phyloP scores from a whole-genome alignment of 2,113 vertebrate genomes.

The Camelus dromedarius region DNA sequence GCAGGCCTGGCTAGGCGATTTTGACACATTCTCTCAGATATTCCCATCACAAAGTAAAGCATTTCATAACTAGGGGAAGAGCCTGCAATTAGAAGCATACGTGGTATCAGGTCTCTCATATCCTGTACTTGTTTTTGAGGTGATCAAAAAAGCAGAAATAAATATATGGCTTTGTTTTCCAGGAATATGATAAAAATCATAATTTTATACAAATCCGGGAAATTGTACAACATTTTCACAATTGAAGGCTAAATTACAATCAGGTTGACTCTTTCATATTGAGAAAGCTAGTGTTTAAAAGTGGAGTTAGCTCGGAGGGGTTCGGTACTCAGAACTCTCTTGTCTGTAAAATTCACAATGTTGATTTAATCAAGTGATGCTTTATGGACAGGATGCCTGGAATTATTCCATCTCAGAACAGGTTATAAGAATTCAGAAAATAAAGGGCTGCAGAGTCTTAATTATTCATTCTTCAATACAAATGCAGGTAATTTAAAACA shows the following conservation, averaged over 20 bases:
- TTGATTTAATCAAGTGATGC: background rate
- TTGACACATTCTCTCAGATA: background rate
- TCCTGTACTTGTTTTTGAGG: background rate
- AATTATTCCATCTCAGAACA: background rate
- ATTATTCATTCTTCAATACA: background rate
- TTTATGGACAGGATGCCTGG: background rate
- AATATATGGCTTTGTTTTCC: background rate
- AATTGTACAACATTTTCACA: background rate
- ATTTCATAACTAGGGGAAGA: background rate
- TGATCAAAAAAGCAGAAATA: background rate
- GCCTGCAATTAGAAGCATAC: background rate
- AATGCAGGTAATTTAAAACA: background rate
- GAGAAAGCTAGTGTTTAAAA: background rate
- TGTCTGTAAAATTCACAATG: background rate
- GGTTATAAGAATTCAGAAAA: slow-evolving; percentile 37
- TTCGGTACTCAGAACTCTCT: background rate
- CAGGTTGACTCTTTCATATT: background rate
- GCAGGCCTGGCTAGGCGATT: background rate
- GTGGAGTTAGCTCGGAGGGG: background rate
- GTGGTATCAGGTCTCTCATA: background rate
- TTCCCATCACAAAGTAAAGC: background rate
- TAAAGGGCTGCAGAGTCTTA: background rate
- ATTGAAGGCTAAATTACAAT: background rate
- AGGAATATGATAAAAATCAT: background rate
- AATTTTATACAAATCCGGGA: background rate